phyloP scores from a whole-genome alignment of 2,113 vertebrate genomes.

The Tauraco erythrolophus region DNA sequence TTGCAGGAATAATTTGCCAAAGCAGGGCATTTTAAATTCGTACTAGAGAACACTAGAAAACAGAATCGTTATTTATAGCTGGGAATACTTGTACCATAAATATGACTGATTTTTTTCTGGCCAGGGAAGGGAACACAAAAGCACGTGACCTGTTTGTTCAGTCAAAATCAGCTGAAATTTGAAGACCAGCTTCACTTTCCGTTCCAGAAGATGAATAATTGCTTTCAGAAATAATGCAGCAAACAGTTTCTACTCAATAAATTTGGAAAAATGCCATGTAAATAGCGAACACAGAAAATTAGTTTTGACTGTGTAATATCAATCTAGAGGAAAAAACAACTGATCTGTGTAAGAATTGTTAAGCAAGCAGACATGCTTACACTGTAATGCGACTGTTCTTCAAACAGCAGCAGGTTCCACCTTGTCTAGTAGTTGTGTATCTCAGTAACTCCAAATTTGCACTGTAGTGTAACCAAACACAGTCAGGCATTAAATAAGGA shows the following conservation, averaged over 20 bases:
- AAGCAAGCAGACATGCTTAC: background rate
- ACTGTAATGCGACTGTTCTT: background rate
- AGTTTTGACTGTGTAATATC: background rate
- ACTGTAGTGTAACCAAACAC: background rate
- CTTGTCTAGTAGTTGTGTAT: background rate
- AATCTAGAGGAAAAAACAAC: background rate
- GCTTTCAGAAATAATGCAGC: background rate
- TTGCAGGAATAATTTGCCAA: background rate
- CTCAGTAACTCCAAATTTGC: background rate
- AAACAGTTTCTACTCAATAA: background rate
- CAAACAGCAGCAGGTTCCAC: background rate
- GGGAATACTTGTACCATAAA: slow-evolving; percentile 40
- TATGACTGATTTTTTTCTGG: slow-evolving; percentile 1
- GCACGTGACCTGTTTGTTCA: background rate
- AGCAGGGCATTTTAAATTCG: background rate
- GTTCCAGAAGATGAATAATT: background rate
- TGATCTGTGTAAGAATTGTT: background rate
- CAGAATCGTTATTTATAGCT: slow-evolving; percentile 48
- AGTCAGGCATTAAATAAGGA: slow-evolving; percentile 4
- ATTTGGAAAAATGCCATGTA: background rate
- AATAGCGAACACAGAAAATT: background rate
- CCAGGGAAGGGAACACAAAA: background rate
- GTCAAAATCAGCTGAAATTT: slow-evolving; percentile 29
- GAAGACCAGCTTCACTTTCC: background rate
- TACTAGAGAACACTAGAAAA: slow-evolving; percentile 37